Conservation (phyloP, 2,113 vertebrate genomes). For the Nothocercus julius region DNA sequence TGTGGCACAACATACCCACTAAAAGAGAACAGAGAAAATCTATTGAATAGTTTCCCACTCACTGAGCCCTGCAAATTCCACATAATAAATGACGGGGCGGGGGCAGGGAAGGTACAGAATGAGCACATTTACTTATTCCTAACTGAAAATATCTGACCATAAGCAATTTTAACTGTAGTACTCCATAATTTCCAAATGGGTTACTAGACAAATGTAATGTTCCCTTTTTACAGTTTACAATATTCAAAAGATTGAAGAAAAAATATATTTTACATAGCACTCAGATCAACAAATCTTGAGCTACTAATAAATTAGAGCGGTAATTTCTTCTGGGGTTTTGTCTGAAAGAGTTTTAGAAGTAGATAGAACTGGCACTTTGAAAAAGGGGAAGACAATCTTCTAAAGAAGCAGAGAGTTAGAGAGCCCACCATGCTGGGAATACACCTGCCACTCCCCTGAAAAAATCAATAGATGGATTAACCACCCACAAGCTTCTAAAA, state of each 20-base stretch:
- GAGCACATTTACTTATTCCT: neutral
- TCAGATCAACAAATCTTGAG: neutral
- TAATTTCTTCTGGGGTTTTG: neutral
- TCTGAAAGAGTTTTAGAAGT: neutral
- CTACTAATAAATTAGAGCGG: neutral
- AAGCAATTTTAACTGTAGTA: neutral
- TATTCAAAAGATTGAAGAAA: neutral
- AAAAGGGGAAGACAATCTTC: neutral
- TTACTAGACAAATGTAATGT: neutral
- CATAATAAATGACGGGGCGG: neutral
- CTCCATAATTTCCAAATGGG: neutral
- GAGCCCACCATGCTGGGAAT: neutral
- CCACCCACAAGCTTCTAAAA: neutral
- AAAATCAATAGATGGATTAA: slow-evolving; percentile 74
- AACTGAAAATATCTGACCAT: neutral
- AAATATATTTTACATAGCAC: neutral
- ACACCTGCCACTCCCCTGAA: neutral
- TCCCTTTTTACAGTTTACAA: neutral
- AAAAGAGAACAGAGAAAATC: neutral
- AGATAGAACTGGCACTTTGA: neutral
- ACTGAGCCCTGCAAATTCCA: neutral
- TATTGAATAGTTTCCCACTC: neutral
- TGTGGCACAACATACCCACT: neutral
- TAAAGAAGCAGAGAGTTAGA: neutral
- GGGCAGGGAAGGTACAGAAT: neutral